These are phyloP conservation scores for Leptopterna dolabrata DNA, from an alignment of 2,888 invertebrate species.

Conservation along the genomic window DNA sequence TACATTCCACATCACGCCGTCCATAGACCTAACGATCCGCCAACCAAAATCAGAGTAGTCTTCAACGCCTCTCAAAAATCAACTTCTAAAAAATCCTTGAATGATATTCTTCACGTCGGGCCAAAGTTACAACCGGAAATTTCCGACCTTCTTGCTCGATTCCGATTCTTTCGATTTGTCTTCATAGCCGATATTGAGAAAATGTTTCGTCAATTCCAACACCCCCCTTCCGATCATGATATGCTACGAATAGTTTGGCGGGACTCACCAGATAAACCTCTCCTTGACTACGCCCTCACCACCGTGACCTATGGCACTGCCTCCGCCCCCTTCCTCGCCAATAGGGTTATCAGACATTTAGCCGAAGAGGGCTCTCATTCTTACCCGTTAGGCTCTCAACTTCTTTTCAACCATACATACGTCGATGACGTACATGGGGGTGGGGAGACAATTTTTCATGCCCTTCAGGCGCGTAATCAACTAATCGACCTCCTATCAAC, in stretches of 20 bases:
- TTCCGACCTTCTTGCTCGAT: not conserved
- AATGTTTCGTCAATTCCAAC: not conserved
- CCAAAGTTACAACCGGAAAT: slow-evolving; percentile 1
- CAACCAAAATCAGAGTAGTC: slow-evolving; percentile 31
- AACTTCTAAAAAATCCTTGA: not conserved
- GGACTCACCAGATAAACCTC: not conserved
- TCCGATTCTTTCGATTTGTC: not conserved
- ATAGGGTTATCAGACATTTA: not conserved
- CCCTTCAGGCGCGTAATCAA: not conserved
- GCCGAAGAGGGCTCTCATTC: not conserved
- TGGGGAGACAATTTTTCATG: not conserved
- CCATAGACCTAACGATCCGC: not conserved
- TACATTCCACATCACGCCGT: slow-evolving; percentile 22
- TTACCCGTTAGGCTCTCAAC: not conserved
- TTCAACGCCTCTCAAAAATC: slow-evolving; percentile 32
- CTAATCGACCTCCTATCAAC: not conserved
- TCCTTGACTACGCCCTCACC: not conserved
- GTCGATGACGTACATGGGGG: slow-evolving; percentile 12
- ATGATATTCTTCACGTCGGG: slow-evolving; percentile 25
- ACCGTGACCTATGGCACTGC: not conserved
- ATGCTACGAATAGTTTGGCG: not conserved
- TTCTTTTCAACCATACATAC: not conserved
- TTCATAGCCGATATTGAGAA: not conserved
- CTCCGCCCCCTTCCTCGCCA: slow-evolving; percentile 5
- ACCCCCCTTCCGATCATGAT: not conserved